Evolutionary conservation across 2,797 vertebrate species (phyloP), one percentile per base, ranked within the genome.

Genomic region (Nyctalus aviator): DNA sequence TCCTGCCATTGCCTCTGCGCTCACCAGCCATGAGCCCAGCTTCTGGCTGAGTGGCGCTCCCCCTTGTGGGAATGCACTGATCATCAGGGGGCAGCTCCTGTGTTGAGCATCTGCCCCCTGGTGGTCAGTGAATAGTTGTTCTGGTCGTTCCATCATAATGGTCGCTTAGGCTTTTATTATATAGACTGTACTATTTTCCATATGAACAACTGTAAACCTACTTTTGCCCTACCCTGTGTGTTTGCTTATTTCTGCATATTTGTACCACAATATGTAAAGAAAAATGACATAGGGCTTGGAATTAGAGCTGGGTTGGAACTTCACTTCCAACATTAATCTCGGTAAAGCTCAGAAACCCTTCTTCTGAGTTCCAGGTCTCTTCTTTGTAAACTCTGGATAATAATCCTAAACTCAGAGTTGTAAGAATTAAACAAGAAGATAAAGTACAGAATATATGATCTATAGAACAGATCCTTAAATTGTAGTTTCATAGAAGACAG

Each of bases 171-270:
- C 57, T 59, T 59, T 59, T 59, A 13, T 27, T 27, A 59, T 59
- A 59, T 59, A 59, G 57, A 59, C 11, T 59, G 30, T 35, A 77
- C 48, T 32, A 77, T 77, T 77, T 77, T 77, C 48, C 75, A 53
- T 53, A 23, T 7, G 11, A 53, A 23, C 48, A 77, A 53, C 48
- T 50, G 48, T 53, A 77, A 35, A 77, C 20, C n/a, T 77, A 77
- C 48, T 77, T 76, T 76, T 77, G n/a, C 48, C 20, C 9, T 18
- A 53, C n/a, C 75, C n/a, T 35, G 48, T 35, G 15, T 20, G 78
- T 85, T 82, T 95, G 48, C n/a, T 92, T 68, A 88, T 73, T 83
- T 93, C 12, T 82, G 35, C 27, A 85, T 76, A 32, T 85, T 66
- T 87, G 73, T 86, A 88, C 2, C 3, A 86, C 5, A 75, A 68